Base-by-base conservation (phyloP, 2,113 vertebrate species). In the Lycaon pictus region DNA sequence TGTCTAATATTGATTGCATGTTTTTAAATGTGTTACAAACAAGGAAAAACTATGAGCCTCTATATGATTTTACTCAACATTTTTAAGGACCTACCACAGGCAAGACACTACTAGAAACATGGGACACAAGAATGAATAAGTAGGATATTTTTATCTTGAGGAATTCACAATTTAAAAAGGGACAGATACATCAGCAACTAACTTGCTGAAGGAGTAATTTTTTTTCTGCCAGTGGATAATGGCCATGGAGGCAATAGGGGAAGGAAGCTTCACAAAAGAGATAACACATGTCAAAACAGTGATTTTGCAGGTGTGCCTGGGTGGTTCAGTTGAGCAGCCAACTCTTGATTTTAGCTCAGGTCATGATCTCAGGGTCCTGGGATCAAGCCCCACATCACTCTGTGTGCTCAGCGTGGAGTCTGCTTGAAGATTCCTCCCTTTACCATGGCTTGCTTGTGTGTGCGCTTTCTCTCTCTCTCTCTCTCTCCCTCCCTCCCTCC, bases 111-210 rank as follows among this genome's bases (percentile, higher is more conserved):
- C 32, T 83, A 71, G 65, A 9, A 94, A 90, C 60, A 74, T 48
- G 71, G 43, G 3, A 23, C 69, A 92, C 17, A 69, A 63, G 93
- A 84, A 43, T 43, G 2, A 95, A 48, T 56, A 88, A 12, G 67
- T 29, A 9, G 90, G 23, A 48, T 83, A 19, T 29, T 90, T 91
- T 88, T 85, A 89, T 93, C 60, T 92, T n/a, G 3, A 96, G 6
- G 8, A 95, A 92, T 89, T 97, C 27, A 92, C 84, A 83, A 12
- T 63, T 86, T 92, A 81, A 29, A 71, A 22, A 84, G 29, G 13
- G 37, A 80, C 20, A 72, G 76, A 67, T 94, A 37, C 2, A 27
- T 53, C 82, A 69, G 9, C 55, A 98, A 4, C 76, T 56, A 29
- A 69, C 12, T 55, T 80, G 22, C 51, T 93, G 58, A 69, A 71